Base-by-base conservation (phyloP, 2,797 vertebrate genomes). In the Ceyx erithaca region DNA sequence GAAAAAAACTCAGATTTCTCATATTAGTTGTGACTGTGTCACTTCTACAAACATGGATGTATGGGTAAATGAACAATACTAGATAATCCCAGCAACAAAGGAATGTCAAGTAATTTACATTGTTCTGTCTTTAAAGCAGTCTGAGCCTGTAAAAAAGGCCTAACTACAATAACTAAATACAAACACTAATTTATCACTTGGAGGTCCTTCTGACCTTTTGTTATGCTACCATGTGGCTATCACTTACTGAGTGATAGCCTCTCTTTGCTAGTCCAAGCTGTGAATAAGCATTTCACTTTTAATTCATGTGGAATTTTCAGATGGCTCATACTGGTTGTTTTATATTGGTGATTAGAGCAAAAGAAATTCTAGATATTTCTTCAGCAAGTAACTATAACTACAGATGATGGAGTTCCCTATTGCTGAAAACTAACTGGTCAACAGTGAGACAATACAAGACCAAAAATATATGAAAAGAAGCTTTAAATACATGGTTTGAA, bases 201-300 rank as follows among this genome's bases (percentile, higher is more conserved):
- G 51, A 72, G 48, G 73, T 72, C 67, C 82, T 92, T 89, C 55
- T 81, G 90, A 88, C 59, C 80, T 88, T 86, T 58, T 79, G 63
- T 91, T 70, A 86, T 28, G 12, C 30, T 79, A 49, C 49, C 62
- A 57, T 18, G 12, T 67, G 70, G 61, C 33, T 82, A 70, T 49
- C 31, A 22, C 26, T 68, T 61, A 86, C n/a, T 30, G 20, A 80
- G 48, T 22, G 49, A 85, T 41, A 91, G 48, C 30, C 77, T 69
- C 58, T 66, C 55, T 81, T 76, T 48, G 49, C 51, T 76, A 67
- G 48, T 30, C 63, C 43, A 76, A 88, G 33, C 52, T 86, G 61
- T 46, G 40, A 90, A 71, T 16, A 88, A 76, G 22, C 19, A 81
- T 70, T 76, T 85, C 51, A 35, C 3, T 91, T 90, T 73, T 70